phyloP scores from a whole-genome alignment of 1,140 invertebrate genomes.

The Drusus annulatus region DNA sequence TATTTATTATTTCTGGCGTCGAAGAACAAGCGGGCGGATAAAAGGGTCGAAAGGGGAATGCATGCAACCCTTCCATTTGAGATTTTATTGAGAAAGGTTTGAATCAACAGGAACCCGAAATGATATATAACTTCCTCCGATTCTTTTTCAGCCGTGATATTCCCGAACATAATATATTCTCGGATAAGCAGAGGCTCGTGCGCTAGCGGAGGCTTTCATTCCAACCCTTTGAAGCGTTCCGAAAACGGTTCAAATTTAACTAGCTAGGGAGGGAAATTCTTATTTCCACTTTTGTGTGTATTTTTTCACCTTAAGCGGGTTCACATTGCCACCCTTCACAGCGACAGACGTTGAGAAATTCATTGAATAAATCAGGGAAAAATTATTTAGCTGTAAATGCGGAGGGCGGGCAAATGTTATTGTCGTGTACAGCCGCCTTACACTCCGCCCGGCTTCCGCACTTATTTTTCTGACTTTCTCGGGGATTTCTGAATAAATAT shows the following conservation, averaged over 20 bases:
- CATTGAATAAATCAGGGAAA: constrained; percentile 44
- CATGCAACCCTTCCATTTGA: too few species aligned
- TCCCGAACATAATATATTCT: constrained; percentile 4
- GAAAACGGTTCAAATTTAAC: constrained; percentile 15
- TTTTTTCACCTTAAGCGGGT: constrained; percentile 17
- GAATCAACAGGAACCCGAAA: constrained; percentile 5
- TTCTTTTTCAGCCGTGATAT: constrained; percentile 1
- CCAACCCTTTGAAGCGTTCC: background rate
- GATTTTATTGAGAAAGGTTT: background rate
- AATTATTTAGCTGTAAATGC: constrained; percentile 37
- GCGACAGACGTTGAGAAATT: constrained; percentile 41
- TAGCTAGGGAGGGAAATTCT: background rate
- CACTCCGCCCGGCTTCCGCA: background rate
- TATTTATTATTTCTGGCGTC: too few species aligned
- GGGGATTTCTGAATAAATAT: too few species aligned
- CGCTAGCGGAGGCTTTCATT: background rate
- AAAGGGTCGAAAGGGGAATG: too few species aligned
- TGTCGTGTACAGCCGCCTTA: constrained; percentile 25
- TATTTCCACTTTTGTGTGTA: background rate
- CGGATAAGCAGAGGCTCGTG: background rate
- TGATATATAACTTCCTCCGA: constrained; percentile 1
- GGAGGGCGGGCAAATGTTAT: constrained; percentile 35
- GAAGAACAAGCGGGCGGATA: too few species aligned
- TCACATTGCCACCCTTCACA: background rate
- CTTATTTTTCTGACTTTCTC: too few species aligned